Evolutionary conservation across 1,140 invertebrate species (phyloP).

Genomic region (Cydia fagiglandana): DNA sequence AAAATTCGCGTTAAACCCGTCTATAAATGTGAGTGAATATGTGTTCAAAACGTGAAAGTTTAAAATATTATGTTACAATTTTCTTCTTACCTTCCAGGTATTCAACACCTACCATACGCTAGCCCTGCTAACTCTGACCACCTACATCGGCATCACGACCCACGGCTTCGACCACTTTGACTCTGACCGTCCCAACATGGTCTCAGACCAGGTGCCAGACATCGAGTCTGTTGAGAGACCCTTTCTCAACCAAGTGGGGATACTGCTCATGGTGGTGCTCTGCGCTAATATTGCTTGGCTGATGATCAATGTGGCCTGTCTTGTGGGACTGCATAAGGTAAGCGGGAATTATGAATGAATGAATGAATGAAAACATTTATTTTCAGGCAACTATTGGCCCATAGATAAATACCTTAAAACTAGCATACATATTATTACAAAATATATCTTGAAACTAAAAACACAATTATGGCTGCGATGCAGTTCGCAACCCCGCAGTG

Average conservation of each 20-base stretch:
- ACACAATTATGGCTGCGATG: no score
- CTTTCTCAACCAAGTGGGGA: conserved; percentile 34
- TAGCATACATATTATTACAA: no score
- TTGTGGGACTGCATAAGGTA: conserved; percentile 50
- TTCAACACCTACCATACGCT: conserved; percentile 40
- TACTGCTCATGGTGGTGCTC: conserved; percentile 38
- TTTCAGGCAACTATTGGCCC: no score
- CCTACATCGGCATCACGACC: conserved; percentile 39
- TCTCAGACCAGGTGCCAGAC: conserved; percentile 24
- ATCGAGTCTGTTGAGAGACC: conserved; percentile 38
- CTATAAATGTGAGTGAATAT: no score
- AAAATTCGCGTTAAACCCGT: no score
- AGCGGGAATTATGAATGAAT: neutral
- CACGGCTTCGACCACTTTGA: conserved; percentile 45
- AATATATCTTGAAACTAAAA: no score
- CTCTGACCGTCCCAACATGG: conserved; percentile 15
- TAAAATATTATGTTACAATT: no score
- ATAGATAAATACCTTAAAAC: no score
- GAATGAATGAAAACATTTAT: no score
- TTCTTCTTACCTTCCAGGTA: conserved; percentile 24
- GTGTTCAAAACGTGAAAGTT: no score
- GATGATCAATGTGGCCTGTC: conserved; percentile 41
- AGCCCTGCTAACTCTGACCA: conserved; percentile 37
- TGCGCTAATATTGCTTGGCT: conserved; percentile 43
- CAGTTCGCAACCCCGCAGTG: no score